Percentiles rank a stretch among this genome's conserved stretches.
These are phyloP conservation scores for Spizella passerina DNA, from an alignment of 2,797 vertebrate species.

Conservation along the genomic window DNA sequence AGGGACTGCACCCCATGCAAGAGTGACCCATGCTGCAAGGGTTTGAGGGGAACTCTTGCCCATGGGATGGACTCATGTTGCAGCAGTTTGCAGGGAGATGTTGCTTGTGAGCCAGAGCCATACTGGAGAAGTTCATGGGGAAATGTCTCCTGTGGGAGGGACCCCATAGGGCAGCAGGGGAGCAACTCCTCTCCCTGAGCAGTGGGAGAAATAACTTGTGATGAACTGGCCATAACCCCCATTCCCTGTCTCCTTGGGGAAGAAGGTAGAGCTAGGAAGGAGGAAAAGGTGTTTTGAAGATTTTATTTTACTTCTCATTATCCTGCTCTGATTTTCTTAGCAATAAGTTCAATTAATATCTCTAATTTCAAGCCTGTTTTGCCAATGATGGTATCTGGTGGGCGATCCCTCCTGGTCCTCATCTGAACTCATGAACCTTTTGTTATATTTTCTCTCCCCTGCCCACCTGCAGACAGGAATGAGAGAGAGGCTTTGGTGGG, in stretches of 20 bases:
- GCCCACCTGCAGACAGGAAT: not conserved
- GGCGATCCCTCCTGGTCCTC: not conserved
- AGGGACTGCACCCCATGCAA: not conserved
- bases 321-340: not conserved
- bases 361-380: not conserved
- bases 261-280: not conserved
- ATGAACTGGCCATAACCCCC: not conserved
- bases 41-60: not conserved
- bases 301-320: not conserved
- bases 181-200: not conserved
- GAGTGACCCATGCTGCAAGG: not conserved
- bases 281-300: not conserved
- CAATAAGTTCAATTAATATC: not conserved
- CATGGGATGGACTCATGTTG: rapidly evolving
- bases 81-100: rapidly evolving
- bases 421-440: not conserved
- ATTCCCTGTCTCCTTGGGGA: not conserved
- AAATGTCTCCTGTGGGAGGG: rapidly evolving
- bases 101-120: not conserved
- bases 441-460: not conserved
- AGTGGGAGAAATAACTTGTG: not conserved
- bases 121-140: not conserved
- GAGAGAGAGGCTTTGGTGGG: not conserved
- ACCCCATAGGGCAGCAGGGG: not conserved
- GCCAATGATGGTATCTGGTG: not conserved